Evolutionary conservation across 2,113 vertebrate genomes (phyloP).

Genomic region (Urocynchramus pylzowi): DNA sequence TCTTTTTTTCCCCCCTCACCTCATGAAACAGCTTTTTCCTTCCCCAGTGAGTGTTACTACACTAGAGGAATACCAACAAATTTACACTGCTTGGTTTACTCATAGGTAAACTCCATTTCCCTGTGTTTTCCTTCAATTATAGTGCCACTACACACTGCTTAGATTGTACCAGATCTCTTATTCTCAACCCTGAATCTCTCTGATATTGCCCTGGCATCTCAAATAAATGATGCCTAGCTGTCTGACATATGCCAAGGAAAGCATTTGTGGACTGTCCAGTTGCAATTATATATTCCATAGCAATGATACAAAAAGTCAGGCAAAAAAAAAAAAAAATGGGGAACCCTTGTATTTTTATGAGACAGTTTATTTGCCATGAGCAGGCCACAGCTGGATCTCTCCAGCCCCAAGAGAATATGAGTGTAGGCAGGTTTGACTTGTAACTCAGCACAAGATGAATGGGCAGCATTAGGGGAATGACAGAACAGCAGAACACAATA

Average conservation of each 20-base stretch:
- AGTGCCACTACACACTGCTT: background rate
- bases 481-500: slow-evolving; percentile 1
- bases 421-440: background rate
- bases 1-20: background rate
- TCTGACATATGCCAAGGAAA: background rate
- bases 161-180: background rate
- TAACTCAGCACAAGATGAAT: slow-evolving; percentile 14
- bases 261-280: background rate
- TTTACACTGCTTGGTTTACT: background rate
- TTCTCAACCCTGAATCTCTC: background rate
- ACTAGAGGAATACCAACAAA: background rate
- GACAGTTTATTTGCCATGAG: background rate
- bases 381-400: background rate
- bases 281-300: background rate
- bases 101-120: background rate
- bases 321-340: background rate
- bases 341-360: background rate
- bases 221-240: background rate
- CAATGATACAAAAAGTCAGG: background rate
- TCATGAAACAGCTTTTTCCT: background rate
- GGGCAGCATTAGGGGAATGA: slow-evolving; percentile 1
- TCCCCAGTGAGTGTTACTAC: background rate
- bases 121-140: background rate
- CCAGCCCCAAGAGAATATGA: background rate
- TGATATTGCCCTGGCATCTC: background rate